Base-by-base conservation (phyloP, 1,140 invertebrate species). In the Campoletis sonorensis region DNA sequence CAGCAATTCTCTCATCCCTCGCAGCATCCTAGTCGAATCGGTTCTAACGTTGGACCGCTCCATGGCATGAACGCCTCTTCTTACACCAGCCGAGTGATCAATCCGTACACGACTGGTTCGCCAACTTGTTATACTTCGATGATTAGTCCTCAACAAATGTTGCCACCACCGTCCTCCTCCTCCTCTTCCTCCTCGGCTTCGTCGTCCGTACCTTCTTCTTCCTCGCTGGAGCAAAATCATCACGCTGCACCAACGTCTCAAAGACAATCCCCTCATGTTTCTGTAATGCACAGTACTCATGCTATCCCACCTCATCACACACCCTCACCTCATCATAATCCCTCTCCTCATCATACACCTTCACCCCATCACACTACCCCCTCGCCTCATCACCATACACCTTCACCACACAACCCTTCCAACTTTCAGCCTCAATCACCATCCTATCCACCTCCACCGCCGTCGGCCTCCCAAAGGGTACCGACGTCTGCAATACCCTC, bases 391-490 rank as follows among this genome's bases (percentile, higher is more conserved):
- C 87, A 73, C 67, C 86, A 72, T 64, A 33, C 87, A 0, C 85
- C 88, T 4, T 89, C 89, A 15, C 88, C 90, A 3, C 88, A 89
- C 67, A 88, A 71, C 54, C 26, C 81, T 21, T 40, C 58, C 40
- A 87, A 85, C 58, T 90, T 90, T 79, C 90, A 90, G 49, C 89
- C 90, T 0, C 90, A 90, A 49, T 90, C 90, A 23, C 90, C 89
- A 27, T 89, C 91, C 4, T 92, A 92, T 77, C 90, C 91, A 8
- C 89, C 90, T 0, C 88, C 26, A 51, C 5, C 70, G 8, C 40
- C 40, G 2, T 45, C 40, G 11, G 11, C 40, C 40, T 45, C 40
- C 8, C 40, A 45, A 13, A 45, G 40, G 8, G 40, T 45, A 45
- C 37, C 54, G 26, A 45, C 72, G n/a, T 79, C 85, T 1, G 82